These are phyloP conservation scores for Chionoecetes opilio DNA, from an alignment of 1,140 invertebrate species.

Conservation along the genomic window DNA sequence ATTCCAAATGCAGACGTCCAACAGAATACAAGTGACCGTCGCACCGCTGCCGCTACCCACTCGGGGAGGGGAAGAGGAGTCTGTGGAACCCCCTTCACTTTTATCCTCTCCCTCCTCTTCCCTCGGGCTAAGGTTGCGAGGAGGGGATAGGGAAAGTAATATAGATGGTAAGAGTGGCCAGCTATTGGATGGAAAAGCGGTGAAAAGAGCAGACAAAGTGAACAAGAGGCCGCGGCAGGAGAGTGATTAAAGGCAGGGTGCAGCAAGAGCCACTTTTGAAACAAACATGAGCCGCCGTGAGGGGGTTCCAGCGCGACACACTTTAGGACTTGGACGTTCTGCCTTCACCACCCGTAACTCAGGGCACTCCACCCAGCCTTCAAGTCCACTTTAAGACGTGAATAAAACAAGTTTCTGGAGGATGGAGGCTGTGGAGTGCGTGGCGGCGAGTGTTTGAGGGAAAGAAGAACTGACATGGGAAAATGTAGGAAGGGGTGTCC, in stretches of 20 bases:
- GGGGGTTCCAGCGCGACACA: no score
- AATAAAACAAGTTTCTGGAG: no score
- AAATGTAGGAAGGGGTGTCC: not conserved
- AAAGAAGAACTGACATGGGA: not conserved
- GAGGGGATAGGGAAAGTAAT: not conserved
- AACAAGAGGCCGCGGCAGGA: not conserved
- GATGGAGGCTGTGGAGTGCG: not conserved
- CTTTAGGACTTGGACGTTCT: no score
- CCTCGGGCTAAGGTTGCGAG: not conserved
- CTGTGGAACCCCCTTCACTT: not conserved
- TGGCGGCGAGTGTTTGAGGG: not conserved
- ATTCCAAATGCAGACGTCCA: no score
- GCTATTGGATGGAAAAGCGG: no score
- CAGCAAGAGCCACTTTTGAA: not conserved
- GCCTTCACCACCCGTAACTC: no score
- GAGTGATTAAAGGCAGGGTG: not conserved
- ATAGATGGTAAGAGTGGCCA: not conserved
- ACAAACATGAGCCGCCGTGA: no score
- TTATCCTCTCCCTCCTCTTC: not conserved
- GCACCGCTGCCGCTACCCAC: not conserved
- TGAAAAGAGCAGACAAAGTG: not conserved
- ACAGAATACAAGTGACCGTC: not conserved
- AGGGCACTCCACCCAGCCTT: no score
- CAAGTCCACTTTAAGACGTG: no score
- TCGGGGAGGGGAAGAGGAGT: not conserved